Evolutionary conservation across 2,797 vertebrate species (phyloP).

Genomic region (Protonibea diacanthus): DNA sequence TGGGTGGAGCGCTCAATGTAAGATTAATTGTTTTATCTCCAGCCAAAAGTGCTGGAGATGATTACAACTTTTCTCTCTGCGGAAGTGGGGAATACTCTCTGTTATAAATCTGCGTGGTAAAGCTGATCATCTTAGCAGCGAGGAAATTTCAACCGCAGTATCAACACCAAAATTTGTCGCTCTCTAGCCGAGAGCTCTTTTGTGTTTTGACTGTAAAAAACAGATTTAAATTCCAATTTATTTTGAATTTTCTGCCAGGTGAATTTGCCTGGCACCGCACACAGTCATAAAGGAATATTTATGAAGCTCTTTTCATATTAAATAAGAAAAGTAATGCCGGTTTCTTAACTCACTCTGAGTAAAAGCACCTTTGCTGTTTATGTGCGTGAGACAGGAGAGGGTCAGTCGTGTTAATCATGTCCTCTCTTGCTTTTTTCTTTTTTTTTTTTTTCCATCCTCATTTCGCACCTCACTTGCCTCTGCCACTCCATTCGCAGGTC

Average conservation of each 20-base stretch:
- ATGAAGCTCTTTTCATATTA: constrained; percentile 20
- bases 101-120: background rate
- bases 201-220: background rate
- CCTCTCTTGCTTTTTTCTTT: constrained; percentile 62
- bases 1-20: constrained; percentile 24
- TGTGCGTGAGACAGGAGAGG: constrained; percentile 41
- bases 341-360: background rate
- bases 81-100: background rate
- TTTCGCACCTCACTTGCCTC: constrained; percentile 68
- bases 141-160: background rate
- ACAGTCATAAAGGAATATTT: constrained; percentile 1
- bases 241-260: background rate
- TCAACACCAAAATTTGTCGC: background rate
- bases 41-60: constrained; percentile 14
- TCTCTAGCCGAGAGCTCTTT: background rate
- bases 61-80: constrained; percentile 28
- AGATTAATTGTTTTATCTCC: constrained; percentile 62
- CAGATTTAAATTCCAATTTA: background rate
- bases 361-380: constrained; percentile 31
- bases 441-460: constrained; percentile 61
- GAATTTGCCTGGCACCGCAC: background rate
- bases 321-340: background rate
- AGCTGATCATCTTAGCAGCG: background rate
- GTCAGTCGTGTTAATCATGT: constrained; percentile 73
- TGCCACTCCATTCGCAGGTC: constrained; percentile 76